Conservation (phyloP, 2,888 invertebrate species). For the Helobdella robusta region DNA sequence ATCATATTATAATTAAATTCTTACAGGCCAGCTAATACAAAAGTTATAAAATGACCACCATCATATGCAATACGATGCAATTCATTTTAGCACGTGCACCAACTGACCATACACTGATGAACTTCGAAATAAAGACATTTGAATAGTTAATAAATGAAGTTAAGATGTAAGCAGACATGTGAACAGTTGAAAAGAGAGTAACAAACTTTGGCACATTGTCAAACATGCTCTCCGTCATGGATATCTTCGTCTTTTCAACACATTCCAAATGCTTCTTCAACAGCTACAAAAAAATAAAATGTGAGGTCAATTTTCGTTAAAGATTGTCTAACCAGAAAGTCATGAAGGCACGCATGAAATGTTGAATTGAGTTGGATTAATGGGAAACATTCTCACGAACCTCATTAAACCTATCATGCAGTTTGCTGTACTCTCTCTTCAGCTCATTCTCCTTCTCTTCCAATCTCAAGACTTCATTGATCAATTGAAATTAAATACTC, state of each 20-base stretch:
- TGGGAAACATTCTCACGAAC: constrained; percentile 37
- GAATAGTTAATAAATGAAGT: too few relatives aligned
- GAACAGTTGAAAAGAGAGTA: background rate
- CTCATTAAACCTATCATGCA: constrained; percentile 95
- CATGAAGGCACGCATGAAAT: background rate
- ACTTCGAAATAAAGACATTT: too few relatives aligned
- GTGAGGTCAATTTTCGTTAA: background rate
- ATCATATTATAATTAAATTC: too few relatives aligned
- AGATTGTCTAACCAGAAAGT: background rate
- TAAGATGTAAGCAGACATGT: too few relatives aligned
- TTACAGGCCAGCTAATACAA: too few relatives aligned
- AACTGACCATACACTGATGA: too few relatives aligned
- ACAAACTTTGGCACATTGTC: constrained; percentile 22
- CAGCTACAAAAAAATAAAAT: constrained; percentile 50
- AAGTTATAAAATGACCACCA: too few relatives aligned
- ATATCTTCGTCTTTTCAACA: constrained; percentile 94
- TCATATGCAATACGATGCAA: too few relatives aligned
- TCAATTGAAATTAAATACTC: too few relatives aligned
- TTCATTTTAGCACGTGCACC: too few relatives aligned
- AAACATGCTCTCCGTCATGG: constrained; percentile 54
- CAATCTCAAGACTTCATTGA: constrained; percentile 59
- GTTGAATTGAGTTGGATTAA: background rate
- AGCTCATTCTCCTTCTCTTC: constrained; percentile 93
- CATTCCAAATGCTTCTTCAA: constrained; percentile 99
- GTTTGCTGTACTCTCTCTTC: constrained; percentile 88